Conservation (phyloP, 2,797 vertebrate species). For the Gymnodraco acuticeps region DNA sequence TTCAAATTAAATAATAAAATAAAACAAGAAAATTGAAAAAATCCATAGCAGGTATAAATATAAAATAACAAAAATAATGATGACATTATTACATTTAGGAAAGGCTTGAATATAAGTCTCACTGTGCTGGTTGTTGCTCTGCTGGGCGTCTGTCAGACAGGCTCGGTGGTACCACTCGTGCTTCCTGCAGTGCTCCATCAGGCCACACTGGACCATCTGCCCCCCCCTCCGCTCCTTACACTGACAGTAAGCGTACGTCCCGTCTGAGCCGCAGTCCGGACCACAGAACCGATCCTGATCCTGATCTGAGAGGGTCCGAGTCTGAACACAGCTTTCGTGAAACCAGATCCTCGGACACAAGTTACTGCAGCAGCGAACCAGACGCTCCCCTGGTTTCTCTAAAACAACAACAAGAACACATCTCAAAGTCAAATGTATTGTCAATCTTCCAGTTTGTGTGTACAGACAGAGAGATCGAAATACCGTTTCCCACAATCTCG, state of each 20-base stretch:
- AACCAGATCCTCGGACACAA: slow-evolving; percentile 22
- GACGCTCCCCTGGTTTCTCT: slow-evolving; percentile 4
- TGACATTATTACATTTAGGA: too few relatives aligned
- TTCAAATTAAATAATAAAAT: too few relatives aligned
- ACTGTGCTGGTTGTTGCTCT: neutral
- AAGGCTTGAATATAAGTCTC: neutral
- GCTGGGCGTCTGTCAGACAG: slow-evolving; percentile 1
- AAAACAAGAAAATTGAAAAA: too few relatives aligned
- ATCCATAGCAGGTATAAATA: too few relatives aligned
- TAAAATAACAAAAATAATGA: too few relatives aligned
- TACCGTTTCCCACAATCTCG: too few relatives aligned
- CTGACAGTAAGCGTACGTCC: slow-evolving; percentile 16
- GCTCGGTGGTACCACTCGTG: slow-evolving; percentile 26
- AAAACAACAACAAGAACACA: too few relatives aligned
- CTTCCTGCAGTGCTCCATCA: slow-evolving; percentile 12
- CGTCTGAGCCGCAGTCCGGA: neutral
- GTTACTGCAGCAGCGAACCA: slow-evolving; percentile 25
- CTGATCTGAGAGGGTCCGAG: neutral
- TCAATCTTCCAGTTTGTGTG: too few relatives aligned
- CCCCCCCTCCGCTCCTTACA: slow-evolving; percentile 24
- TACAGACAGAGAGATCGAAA: too few relatives aligned
- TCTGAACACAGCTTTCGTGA: neutral
- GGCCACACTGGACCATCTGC: slow-evolving; percentile 12
- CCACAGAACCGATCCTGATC: slow-evolving; percentile 13
- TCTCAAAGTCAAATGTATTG: too few relatives aligned